phyloP scores from a whole-genome alignment of 2,797 vertebrate species.

The Cirrhinus mrigala region DNA sequence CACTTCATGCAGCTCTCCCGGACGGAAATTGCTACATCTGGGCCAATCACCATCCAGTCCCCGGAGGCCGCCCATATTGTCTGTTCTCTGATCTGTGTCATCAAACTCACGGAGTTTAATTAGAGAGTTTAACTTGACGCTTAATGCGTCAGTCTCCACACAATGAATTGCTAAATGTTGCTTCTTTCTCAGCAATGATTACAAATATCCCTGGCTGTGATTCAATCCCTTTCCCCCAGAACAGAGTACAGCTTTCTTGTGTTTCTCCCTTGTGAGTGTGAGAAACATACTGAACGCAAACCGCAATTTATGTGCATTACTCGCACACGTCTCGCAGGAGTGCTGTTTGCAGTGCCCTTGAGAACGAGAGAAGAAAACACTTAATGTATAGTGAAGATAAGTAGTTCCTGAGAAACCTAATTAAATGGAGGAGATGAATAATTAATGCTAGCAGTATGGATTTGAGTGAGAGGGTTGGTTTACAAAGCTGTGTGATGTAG shows the following conservation, averaged over 20 bases:
- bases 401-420: slow-evolving; percentile 64
- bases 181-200: slow-evolving; percentile 36
- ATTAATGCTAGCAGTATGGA: slow-evolving; percentile 69
- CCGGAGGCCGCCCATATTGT: slow-evolving; percentile 47
- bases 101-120: slow-evolving; percentile 59
- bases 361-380: slow-evolving; percentile 64
- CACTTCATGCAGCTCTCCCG: slow-evolving; percentile 60
- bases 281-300: slow-evolving; percentile 20
- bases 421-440: slow-evolving; percentile 74
- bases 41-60: slow-evolving; percentile 63
- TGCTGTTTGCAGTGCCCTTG: slow-evolving; percentile 68
- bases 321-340: slow-evolving; percentile 60
- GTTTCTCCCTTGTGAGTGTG: background rate
- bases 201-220: slow-evolving; percentile 21
- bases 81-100: slow-evolving; percentile 54
- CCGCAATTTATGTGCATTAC: slow-evolving; percentile 43
- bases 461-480: slow-evolving; percentile 51
- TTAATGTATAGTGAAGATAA: slow-evolving; percentile 63
- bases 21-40: slow-evolving; percentile 66
- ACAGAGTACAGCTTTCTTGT: slow-evolving; percentile 9
- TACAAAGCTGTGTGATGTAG: slow-evolving; percentile 40
- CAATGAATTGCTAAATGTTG: slow-evolving; percentile 42
- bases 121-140: slow-evolving; percentile 48
- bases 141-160: slow-evolving; percentile 33
- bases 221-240: background rate